phyloP scores from a whole-genome alignment of 35 echinoderm and acorn worm species.

The Apostichopus japonicus region DNA sequence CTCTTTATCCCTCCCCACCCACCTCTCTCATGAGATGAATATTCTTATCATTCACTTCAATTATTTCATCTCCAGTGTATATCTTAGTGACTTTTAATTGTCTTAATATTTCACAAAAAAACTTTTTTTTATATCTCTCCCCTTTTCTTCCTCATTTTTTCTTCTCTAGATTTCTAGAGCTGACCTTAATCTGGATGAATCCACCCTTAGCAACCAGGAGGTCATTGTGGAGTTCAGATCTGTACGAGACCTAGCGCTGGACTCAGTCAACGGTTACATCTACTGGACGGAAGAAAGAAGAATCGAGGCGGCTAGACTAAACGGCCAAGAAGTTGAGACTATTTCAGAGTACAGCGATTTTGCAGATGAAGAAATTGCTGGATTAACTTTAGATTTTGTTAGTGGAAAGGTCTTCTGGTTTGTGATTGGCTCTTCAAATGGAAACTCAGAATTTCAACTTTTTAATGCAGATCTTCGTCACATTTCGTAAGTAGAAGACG shows the following conservation, averaged over 20 bases:
- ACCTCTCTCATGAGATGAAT: no score
- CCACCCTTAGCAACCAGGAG: background rate
- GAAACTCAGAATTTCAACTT: constrained; percentile 55
- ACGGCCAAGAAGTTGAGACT: constrained; percentile 52
- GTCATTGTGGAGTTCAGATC: background rate
- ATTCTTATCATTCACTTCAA: no score
- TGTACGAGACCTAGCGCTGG: constrained; percentile 75
- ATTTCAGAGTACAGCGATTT: constrained; percentile 56
- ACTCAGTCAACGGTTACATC: constrained; percentile 86
- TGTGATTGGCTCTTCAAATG: constrained; percentile 43
- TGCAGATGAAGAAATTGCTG: constrained; percentile 70
- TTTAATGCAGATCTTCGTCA: constrained; percentile 59
- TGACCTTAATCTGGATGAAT: background rate
- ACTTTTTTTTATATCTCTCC: no score
- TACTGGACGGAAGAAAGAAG: constrained; percentile 79
- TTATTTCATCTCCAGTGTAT: no score
- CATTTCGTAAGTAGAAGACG: constrained; percentile 8
- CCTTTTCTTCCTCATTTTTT: background rate
- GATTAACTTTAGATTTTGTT: constrained; percentile 82
- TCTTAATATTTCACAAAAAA: no score
- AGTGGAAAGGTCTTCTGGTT: constrained; percentile 78
- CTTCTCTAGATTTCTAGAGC: constrained; percentile 1
- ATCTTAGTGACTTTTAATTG: no score
- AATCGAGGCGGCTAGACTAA: constrained; percentile 73
- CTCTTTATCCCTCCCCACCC: no score